These are phyloP conservation scores for Petrocephalus zakoni DNA, from an alignment of 2,113 vertebrate species.

Conservation along the genomic window DNA sequence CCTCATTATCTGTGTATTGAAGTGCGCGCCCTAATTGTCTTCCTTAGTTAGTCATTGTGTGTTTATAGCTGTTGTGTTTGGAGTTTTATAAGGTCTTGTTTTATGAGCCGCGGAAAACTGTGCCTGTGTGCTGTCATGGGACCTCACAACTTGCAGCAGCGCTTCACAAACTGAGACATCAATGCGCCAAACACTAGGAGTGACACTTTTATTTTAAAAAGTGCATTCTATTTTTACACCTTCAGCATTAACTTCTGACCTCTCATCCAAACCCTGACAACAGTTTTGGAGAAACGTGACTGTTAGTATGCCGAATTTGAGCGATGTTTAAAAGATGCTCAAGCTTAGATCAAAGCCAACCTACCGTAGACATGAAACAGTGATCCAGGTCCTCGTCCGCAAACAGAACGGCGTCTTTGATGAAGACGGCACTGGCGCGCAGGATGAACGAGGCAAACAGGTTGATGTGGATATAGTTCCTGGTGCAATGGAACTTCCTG, in stretches of 20 bases:
- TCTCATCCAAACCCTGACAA: neutral
- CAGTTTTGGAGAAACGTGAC: neutral
- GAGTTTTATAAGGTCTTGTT: neutral
- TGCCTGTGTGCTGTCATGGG: neutral
- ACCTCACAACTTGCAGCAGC: neutral
- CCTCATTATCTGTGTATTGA: neutral
- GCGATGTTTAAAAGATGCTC: neutral
- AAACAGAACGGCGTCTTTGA: conserved; percentile 74
- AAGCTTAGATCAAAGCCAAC: neutral
- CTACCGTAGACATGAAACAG: conserved; percentile 75
- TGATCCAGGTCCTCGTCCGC: conserved; percentile 68
- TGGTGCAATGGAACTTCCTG: conserved; percentile 81
- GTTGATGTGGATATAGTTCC: conserved; percentile 84
- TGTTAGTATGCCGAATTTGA: neutral
- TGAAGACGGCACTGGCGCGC: conserved; percentile 68
- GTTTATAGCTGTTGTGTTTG: neutral
- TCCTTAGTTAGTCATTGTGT: neutral
- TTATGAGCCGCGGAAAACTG: neutral
- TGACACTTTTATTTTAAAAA: neutral
- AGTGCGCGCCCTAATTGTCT: neutral
- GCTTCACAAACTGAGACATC: neutral
- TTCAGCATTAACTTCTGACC: neutral
- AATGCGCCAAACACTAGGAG: neutral
- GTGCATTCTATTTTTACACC: neutral
- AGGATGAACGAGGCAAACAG: conserved; percentile 77